phyloP scores from a whole-genome alignment of 1,140 invertebrate species.

The Halesus radiatus region DNA sequence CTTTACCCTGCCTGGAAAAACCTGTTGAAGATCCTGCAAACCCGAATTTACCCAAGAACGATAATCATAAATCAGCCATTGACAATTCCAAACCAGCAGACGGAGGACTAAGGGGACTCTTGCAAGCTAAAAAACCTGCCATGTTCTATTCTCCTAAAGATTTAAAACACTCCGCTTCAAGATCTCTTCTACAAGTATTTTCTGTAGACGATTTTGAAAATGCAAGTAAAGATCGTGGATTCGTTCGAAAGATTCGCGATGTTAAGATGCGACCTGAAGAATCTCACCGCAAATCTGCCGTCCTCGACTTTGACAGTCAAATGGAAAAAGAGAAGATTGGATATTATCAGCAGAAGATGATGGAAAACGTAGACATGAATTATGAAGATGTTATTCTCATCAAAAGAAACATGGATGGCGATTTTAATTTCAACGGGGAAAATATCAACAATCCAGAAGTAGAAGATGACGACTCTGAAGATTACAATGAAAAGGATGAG shows the following conservation, averaged over 20 bases:
- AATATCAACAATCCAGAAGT: slow-evolving; percentile 64
- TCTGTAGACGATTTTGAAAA: slow-evolving; percentile 17
- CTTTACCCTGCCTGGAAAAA: slow-evolving; percentile 78
- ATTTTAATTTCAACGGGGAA: slow-evolving; percentile 65
- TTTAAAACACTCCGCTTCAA: neutral
- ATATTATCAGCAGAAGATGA: slow-evolving; percentile 67
- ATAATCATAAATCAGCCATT: neutral
- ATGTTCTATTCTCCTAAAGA: neutral
- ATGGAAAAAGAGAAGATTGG: slow-evolving; percentile 69
- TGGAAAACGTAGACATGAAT: slow-evolving; percentile 66
- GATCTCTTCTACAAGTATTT: slow-evolving; percentile 22
- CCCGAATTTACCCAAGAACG: neutral
- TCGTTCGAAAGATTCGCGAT: slow-evolving; percentile 10
- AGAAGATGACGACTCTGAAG: slow-evolving; percentile 66
- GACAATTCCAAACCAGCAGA: slow-evolving; percentile 24
- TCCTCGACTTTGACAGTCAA: slow-evolving; percentile 59
- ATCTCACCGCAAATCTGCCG: slow-evolving; percentile 30
- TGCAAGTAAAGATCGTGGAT: neutral
- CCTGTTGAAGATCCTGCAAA: slow-evolving; percentile 5
- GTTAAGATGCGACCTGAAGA: slow-evolving; percentile 6
- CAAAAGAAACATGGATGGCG: slow-evolving; percentile 69
- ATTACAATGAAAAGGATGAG: slow-evolving; percentile 65
- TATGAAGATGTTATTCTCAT: slow-evolving; percentile 69
- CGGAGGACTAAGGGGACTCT: slow-evolving; percentile 16
- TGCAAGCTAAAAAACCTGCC: neutral